Evolutionary conservation across 1,140 invertebrate species (phyloP).

Genomic region (Microplitis demolitor): DNA sequence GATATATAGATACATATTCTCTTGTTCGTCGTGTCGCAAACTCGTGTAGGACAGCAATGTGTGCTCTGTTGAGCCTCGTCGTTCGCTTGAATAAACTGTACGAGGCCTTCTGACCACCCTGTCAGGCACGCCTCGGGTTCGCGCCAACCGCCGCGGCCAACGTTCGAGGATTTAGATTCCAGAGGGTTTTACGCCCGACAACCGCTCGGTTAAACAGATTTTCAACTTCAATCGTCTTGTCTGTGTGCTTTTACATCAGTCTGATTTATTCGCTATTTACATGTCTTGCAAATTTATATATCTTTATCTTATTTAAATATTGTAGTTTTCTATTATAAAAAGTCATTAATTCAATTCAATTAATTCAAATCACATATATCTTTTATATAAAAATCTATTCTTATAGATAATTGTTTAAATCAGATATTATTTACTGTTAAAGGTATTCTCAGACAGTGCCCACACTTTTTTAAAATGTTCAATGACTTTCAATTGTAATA

Average conservation of each 20-base stretch:
- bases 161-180: constrained; percentile 33
- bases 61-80: constrained; percentile 36
- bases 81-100: constrained; percentile 42
- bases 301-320: background rate
- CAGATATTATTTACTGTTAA: too few relatives aligned
- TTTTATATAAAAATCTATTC: too few relatives aligned
- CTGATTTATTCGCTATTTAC: too few relatives aligned
- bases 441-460: too few relatives aligned
- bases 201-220: constrained; percentile 26
- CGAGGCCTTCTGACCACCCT: constrained; percentile 42
- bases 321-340: too few relatives aligned
- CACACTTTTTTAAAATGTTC: too few relatives aligned
- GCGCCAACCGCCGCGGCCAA: constrained; percentile 25
- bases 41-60: constrained; percentile 19
- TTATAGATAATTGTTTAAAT: too few relatives aligned
- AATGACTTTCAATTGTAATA: too few relatives aligned
- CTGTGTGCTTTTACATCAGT: background rate
- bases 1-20: background rate
- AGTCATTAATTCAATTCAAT: too few relatives aligned
- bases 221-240: constrained; percentile 27
- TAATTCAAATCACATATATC: too few relatives aligned
- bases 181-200: constrained; percentile 29
- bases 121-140: constrained; percentile 39
- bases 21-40: background rate
- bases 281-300: background rate